phyloP scores from a whole-genome alignment of 2,888 invertebrate species.

The Xanthorhoe spadicearia region DNA sequence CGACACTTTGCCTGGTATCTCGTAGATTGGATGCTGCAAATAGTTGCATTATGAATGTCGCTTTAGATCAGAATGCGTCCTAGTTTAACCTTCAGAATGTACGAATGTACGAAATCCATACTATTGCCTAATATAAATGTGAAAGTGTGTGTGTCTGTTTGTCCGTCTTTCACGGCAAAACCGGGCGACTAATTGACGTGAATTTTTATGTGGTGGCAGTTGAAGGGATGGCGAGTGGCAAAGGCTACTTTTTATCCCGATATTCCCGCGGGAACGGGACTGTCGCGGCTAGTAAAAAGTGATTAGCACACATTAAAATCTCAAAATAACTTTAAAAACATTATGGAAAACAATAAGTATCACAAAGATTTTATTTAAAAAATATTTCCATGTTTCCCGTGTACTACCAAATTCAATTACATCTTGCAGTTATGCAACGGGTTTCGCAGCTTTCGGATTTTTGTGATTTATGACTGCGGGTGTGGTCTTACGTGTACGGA shows the following conservation, averaged over 20 bases:
- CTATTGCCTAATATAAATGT: no score
- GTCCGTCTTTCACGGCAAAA: no score
- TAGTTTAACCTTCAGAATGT: background rate
- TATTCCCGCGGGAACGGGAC: no score
- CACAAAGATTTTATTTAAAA: background rate
- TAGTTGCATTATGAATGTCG: slow-evolving; percentile 9
- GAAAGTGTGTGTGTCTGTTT: no score
- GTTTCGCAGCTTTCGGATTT: slow-evolving; percentile 38
- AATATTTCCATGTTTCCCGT: background rate
- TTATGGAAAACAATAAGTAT: background rate
- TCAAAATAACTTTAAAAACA: no score
- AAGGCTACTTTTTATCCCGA: no score
- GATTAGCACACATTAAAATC: no score
- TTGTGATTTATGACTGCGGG: slow-evolving; percentile 36
- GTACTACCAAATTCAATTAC: slow-evolving; percentile 15
- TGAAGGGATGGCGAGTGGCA: no score
- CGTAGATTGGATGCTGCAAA: slow-evolving; percentile 25
- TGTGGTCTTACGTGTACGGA: slow-evolving; percentile 25
- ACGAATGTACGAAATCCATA: no score
- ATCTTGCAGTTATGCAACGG: slow-evolving; percentile 15
- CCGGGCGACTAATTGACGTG: no score
- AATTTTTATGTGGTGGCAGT: no score
- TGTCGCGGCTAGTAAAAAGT: no score
- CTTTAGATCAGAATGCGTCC: slow-evolving; percentile 2
- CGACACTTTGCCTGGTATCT: slow-evolving; percentile 36